Percentiles rank a stretch among this genome's conserved stretches.
Evolutionary conservation across 2,113 vertebrate genomes (phyloP).

Genomic region (Bufo gargarizans): DNA sequence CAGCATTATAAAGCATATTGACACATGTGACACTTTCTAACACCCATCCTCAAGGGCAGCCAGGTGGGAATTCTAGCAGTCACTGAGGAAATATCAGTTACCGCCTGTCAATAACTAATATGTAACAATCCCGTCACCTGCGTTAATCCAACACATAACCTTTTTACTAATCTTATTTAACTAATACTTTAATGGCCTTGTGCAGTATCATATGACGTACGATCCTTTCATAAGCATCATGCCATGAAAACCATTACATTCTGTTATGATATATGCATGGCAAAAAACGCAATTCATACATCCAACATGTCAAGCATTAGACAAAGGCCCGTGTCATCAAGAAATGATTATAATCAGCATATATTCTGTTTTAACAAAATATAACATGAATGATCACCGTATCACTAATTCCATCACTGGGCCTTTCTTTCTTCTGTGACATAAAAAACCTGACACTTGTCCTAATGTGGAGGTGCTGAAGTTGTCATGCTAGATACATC

Average conservation of each 20-base stretch:
- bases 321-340: too few relatives aligned
- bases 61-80: background rate
- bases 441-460: too few relatives aligned
- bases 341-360: too few relatives aligned
- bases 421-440: too few relatives aligned
- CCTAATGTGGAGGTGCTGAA: too few relatives aligned
- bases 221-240: too few relatives aligned
- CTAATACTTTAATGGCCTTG: background rate
- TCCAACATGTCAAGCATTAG: background rate
- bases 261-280: background rate
- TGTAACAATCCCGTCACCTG: background rate
- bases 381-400: too few relatives aligned
- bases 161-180: background rate
- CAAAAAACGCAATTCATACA: background rate
- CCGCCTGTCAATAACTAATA: background rate
- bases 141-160: background rate
- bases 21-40: background rate
- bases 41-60: slow-evolving; percentile 7
- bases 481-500: too few relatives aligned
- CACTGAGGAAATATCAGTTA: slow-evolving; percentile 1
- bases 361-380: too few relatives aligned
- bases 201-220: too few relatives aligned
- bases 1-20: slow-evolving; percentile 2
- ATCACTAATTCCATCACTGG: too few relatives aligned
- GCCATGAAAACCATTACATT: background rate